Evolutionary conservation across 2,797 vertebrate species (phyloP).

Genomic region (Trachops cirrhosus): DNA sequence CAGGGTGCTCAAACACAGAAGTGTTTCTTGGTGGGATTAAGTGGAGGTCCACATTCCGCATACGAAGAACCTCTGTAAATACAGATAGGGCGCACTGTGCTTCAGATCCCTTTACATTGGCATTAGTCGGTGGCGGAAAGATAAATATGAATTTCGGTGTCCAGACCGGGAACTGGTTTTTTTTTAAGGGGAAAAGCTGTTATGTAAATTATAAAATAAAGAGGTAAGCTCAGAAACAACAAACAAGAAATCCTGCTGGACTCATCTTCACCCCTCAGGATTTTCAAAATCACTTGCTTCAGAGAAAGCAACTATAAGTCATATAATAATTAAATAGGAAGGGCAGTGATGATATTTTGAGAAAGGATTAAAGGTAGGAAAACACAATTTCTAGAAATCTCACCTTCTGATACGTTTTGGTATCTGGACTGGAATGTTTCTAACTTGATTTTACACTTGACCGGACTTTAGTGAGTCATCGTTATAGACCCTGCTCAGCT

Average conservation of each 20-base stretch:
- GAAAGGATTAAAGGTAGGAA: constrained; percentile 4
- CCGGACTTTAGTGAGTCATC: neutral
- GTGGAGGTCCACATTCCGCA: neutral
- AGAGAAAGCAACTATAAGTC: neutral
- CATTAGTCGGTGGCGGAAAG: neutral
- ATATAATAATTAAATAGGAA: neutral
- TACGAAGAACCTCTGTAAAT: neutral
- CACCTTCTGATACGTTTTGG: neutral
- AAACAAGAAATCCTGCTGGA: neutral
- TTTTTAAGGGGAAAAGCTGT: neutral
- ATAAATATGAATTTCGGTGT: constrained; percentile 29
- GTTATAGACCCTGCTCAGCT: neutral
- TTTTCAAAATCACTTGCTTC: neutral
- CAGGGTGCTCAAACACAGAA: neutral
- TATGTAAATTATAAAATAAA: constrained; percentile 20
- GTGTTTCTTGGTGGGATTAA: neutral
- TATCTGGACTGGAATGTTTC: neutral
- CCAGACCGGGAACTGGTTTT: neutral
- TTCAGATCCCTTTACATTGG: neutral
- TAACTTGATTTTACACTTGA: constrained; percentile 38
- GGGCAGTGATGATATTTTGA: neutral
- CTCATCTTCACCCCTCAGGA: neutral
- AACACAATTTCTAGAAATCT: constrained; percentile 44
- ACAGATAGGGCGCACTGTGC: neutral
- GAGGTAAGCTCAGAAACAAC: neutral